phyloP scores from a whole-genome alignment of 64 coral and sea anemone species.

The Porites lutea region DNA sequence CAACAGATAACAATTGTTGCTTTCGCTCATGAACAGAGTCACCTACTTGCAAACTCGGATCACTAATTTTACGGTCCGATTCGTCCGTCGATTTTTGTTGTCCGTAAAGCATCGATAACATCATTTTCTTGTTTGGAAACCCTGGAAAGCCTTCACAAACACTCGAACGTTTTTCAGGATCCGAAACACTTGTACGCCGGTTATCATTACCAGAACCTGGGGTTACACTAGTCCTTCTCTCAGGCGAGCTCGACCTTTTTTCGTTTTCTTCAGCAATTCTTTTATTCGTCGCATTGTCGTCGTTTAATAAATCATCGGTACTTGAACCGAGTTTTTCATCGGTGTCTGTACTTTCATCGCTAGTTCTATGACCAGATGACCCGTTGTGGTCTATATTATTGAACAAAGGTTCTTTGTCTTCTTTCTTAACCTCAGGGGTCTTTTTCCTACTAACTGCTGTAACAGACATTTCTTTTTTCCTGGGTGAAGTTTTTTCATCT shows the following conservation, averaged over 20 bases:
- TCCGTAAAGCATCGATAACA: constrained; percentile 91
- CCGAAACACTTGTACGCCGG: constrained; percentile 23
- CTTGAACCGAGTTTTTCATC: constrained; percentile 43
- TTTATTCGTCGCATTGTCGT: constrained; percentile 27
- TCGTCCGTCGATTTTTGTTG: constrained; percentile 86
- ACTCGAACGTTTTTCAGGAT: constrained; percentile 72
- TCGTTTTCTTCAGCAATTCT: constrained; percentile 42
- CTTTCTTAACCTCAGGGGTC: constrained; percentile 50
- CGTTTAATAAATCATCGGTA: constrained; percentile 54
- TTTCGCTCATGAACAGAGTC: constrained; percentile 64
- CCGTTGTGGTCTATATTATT: constrained; percentile 62
- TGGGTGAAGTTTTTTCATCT: background rate
- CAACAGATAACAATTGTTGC: constrained; percentile 30
- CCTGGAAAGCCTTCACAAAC: constrained; percentile 84
- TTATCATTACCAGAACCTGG: background rate
- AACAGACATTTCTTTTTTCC: constrained; percentile 2
- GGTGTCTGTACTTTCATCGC: constrained; percentile 35
- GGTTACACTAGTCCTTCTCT: constrained; percentile 20
- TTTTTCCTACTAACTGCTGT: constrained; percentile 15
- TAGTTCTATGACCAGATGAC: constrained; percentile 65
- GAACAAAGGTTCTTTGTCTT: constrained; percentile 55
- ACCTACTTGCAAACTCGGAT: constrained; percentile 7
- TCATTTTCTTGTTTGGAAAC: constrained; percentile 89
- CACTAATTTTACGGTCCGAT: constrained; percentile 53
- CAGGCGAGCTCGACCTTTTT: background rate